phyloP scores from a whole-genome alignment of 2,113 vertebrate species.

The Heterotilapia buettikoferi region DNA sequence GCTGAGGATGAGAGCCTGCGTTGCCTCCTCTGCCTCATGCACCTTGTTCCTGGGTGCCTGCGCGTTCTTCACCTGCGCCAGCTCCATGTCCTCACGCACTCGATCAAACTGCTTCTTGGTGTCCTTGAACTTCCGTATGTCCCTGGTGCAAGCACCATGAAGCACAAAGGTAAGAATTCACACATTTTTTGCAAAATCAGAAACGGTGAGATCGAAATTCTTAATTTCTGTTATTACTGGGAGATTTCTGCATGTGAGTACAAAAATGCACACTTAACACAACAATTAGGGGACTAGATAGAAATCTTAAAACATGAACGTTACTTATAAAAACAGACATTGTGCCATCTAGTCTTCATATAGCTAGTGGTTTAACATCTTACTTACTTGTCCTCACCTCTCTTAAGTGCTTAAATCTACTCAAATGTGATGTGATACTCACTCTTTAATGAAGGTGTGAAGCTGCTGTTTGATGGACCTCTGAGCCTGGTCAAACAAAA shows the following conservation, averaged over 20 bases:
- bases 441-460: conserved; percentile 98
- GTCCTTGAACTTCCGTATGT: conserved; percentile 96
- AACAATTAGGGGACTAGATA: neutral
- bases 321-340: neutral
- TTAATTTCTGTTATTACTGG: neutral
- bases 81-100: conserved; percentile 93
- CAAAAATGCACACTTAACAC: neutral
- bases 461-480: conserved; percentile 97
- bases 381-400: neutral
- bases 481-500: conserved; percentile 97
- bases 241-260: neutral
- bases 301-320: neutral
- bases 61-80: conserved; percentile 91
- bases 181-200: neutral
- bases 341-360: neutral
- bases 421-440: conserved; percentile 64
- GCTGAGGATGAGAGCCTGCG: conserved; percentile 82
- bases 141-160: conserved; percentile 64
- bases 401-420: neutral
- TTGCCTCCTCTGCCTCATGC: conserved; percentile 92
- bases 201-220: neutral
- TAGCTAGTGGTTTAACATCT: neutral
- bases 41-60: conserved; percentile 91
- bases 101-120: conserved; percentile 98
- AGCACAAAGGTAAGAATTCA: neutral